phyloP scores from a whole-genome alignment of 2,113 vertebrate genomes.

The Catharus bicknelli region DNA sequence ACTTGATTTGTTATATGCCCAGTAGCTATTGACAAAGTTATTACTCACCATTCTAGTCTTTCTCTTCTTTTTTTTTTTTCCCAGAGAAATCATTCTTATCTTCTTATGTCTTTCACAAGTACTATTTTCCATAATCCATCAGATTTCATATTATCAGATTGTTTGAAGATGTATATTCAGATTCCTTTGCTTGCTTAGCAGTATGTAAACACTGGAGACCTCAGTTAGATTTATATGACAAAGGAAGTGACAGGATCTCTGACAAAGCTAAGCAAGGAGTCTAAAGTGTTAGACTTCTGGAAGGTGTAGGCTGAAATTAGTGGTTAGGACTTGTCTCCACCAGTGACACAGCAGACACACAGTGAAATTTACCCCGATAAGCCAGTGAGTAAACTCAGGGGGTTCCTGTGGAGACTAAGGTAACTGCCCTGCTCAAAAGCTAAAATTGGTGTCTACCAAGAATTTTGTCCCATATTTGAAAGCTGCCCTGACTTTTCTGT shows the following conservation, averaged over 20 bases:
- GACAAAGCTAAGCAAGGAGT: not conserved
- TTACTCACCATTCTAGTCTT: conserved; percentile 1
- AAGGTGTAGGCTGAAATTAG: not conserved
- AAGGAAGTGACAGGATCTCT: conserved; percentile 38
- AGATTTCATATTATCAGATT: conserved; percentile 51
- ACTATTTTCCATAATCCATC: conserved; percentile 42
- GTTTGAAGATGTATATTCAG: conserved; percentile 51
- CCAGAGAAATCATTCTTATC: conserved; percentile 13
- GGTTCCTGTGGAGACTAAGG: not conserved
- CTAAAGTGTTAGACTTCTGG: not conserved
- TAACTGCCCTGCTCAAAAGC: not conserved
- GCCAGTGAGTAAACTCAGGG: not conserved
- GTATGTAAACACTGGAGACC: conserved; percentile 33
- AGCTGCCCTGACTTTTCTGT: not conserved
- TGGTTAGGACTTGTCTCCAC: not conserved
- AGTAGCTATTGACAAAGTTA: conserved; percentile 42
- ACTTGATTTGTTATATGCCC: conserved; percentile 1
- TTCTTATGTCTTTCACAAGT: conserved; percentile 9
- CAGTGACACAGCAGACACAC: not conserved
- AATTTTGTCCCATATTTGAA: not conserved
- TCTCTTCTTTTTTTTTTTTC: not conserved
- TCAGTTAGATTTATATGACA: conserved; percentile 30
- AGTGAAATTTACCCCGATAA: not conserved
- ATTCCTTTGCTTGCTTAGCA: conserved; percentile 47
- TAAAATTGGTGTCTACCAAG: not conserved